These are phyloP conservation scores for Odobenus rosmarus DNA, from an alignment of 2,113 vertebrate species.

Conservation along the genomic window DNA sequence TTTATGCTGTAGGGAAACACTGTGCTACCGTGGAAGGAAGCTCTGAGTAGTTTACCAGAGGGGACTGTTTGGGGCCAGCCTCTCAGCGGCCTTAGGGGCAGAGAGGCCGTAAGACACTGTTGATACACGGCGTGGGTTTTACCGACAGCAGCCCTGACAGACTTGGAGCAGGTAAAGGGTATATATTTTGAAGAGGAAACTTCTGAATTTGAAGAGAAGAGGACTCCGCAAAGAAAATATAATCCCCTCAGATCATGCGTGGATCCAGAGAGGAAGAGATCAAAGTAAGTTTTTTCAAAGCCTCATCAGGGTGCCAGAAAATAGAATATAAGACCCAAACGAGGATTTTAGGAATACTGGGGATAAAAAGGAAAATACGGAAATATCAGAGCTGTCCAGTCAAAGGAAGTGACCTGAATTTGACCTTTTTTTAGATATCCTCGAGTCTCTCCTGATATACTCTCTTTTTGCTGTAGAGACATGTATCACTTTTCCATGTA, in stretches of 20 bases:
- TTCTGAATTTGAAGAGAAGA: not conserved
- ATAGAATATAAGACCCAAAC: not conserved
- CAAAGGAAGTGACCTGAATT: constrained; percentile 15
- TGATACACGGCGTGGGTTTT: not conserved
- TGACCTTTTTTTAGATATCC: not conserved
- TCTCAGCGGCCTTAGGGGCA: not conserved
- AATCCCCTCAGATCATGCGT: not conserved
- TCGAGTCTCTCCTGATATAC: not conserved
- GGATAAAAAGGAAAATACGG: not conserved
- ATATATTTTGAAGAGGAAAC: not conserved
- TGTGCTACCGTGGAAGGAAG: not conserved
- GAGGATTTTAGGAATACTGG: not conserved
- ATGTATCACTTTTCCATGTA: not conserved
- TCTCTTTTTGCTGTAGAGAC: not conserved
- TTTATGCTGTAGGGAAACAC: not conserved
- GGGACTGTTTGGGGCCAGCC: too few relatives aligned
- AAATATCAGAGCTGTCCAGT: not conserved
- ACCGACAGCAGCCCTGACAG: not conserved
- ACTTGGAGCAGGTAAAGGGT: not conserved
- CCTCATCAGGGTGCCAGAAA: not conserved
- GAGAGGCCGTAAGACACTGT: not conserved
- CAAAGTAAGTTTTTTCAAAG: constrained; percentile 29
- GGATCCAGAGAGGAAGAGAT: not conserved
- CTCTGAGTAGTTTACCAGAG: not conserved
- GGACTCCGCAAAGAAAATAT: not conserved